Percentiles rank a stretch among this genome's conserved stretches.
Evolutionary conservation across 2,113 vertebrate genomes (phyloP).

Genomic region (Charina bottae): DNA sequence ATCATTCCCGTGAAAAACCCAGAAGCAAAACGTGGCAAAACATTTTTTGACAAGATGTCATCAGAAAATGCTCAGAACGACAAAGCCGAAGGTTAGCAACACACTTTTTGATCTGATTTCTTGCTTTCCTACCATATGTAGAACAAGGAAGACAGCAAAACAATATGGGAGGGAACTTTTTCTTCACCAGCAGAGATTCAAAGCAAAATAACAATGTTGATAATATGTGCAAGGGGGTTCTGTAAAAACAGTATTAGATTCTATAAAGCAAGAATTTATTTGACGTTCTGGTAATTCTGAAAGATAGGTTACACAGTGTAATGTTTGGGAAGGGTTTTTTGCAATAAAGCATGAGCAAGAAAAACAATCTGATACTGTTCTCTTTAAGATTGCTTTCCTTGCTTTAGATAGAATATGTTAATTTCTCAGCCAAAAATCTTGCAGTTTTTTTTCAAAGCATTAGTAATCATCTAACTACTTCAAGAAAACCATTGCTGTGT

Average conservation of each 20-base stretch:
- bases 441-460: neutral
- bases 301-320: neutral
- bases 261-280: neutral
- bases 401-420: slow-evolving; percentile 15
- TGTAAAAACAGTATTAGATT: slow-evolving; percentile 3
- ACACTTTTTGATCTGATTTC: slow-evolving; percentile 37
- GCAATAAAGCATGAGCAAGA: neutral
- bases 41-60: slow-evolving; percentile 74
- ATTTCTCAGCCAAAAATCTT: slow-evolving; percentile 10
- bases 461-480: slow-evolving; percentile 26
- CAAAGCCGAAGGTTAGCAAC: slow-evolving; percentile 72
- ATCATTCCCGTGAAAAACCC: slow-evolving; percentile 57
- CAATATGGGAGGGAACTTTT: neutral
- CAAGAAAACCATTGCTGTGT: slow-evolving; percentile 20
- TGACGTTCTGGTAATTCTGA: slow-evolving; percentile 6
- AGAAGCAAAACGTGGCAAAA: slow-evolving; percentile 67
- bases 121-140: slow-evolving; percentile 21
- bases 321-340: neutral
- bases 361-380: neutral
- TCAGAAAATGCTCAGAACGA: slow-evolving; percentile 62
- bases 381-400: slow-evolving; percentile 5
- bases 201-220: slow-evolving; percentile 16
- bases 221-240: slow-evolving; percentile 3
- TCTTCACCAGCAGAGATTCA: slow-evolving; percentile 20
- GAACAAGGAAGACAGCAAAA: slow-evolving; percentile 33